These are phyloP conservation scores for Panurus biarmicus DNA, from an alignment of 2,113 vertebrate genomes.

Conservation along the genomic window DNA sequence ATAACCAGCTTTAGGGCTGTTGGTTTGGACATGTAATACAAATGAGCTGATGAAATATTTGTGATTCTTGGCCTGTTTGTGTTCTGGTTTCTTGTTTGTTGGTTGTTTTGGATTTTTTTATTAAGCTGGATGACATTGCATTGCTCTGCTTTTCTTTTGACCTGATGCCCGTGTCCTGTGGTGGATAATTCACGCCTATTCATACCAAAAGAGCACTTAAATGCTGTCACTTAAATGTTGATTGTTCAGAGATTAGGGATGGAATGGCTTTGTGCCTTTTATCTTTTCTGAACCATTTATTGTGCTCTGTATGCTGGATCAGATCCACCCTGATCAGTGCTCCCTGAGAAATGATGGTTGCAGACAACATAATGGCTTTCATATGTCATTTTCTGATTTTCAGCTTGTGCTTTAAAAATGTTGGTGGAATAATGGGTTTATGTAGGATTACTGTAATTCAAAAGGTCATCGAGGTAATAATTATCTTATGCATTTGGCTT, in stretches of 20 bases:
- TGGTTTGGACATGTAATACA: background rate
- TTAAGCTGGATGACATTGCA: background rate
- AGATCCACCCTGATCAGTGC: background rate
- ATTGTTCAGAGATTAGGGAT: constrained; percentile 22
- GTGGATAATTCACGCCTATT: constrained; percentile 21
- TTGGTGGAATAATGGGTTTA: background rate
- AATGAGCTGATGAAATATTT: background rate
- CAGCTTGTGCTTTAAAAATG: background rate
- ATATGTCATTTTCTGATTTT: background rate
- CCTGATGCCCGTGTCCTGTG: background rate
- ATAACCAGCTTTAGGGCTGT: background rate
- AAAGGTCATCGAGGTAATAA: background rate
- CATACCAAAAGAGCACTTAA: background rate
- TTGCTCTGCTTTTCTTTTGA: background rate
- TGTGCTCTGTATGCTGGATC: constrained; percentile 1
- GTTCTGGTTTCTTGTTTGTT: background rate
- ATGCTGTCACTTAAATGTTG: constrained; percentile 32
- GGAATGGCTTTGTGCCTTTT: constrained; percentile 30
- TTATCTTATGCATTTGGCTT: background rate
- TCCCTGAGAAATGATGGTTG: constrained; percentile 7
- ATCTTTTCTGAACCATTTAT: constrained; percentile 13
- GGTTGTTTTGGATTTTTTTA: background rate
- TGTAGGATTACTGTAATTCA: constrained; percentile 33
- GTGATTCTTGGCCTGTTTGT: background rate
- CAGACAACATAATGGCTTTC: constrained; percentile 25